Evolutionary conservation across 2,113 vertebrate species (phyloP).

Genomic region (Silurus meridionalis): DNA sequence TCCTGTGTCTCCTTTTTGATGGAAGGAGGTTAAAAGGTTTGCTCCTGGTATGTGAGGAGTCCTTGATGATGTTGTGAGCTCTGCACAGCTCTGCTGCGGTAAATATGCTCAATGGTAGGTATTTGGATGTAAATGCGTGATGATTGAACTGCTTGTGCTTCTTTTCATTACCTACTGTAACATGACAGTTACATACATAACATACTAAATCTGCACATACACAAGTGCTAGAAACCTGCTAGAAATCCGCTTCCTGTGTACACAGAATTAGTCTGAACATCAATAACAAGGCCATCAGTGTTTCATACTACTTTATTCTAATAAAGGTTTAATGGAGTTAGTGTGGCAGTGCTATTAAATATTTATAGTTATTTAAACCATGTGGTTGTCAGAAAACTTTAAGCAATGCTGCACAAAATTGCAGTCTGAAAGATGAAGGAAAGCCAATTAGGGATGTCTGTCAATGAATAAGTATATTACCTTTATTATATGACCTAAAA

Average conservation of each 20-base stretch:
- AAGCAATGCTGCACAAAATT: not conserved
- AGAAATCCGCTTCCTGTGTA: not conserved
- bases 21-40: no score
- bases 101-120: no score
- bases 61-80: no score
- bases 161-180: not conserved
- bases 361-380: conserved; percentile 7
- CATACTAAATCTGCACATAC: not conserved
- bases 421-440: not conserved
- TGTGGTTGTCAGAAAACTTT: not conserved
- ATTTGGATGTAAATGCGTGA: not conserved
- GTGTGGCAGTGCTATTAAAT: conserved; percentile 13
- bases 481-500: not conserved
- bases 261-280: conserved; percentile 6
- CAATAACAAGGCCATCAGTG: conserved; percentile 11
- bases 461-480: not conserved
- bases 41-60: no score
- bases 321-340: conserved; percentile 28
- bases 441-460: not conserved
- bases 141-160: not conserved
- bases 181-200: not conserved
- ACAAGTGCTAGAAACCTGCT: not conserved
- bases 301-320: conserved; percentile 1
- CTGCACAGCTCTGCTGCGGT: no score
- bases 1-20: no score